Conservation (phyloP, 2,113 vertebrate species). For the Callocephalon fimbriatum region DNA sequence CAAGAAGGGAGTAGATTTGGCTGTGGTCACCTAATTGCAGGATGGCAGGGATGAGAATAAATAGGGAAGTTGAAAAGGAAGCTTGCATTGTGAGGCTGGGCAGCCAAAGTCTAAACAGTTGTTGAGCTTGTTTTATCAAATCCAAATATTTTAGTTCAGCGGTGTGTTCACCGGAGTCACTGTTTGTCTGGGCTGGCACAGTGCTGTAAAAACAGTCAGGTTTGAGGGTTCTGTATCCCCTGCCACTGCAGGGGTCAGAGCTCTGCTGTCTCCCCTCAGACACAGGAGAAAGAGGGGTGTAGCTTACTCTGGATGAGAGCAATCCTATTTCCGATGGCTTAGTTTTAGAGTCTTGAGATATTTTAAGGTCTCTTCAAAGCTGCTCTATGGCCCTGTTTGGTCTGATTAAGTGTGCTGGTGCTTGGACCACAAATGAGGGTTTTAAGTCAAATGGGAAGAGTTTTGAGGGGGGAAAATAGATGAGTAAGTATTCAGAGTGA, state of each 20-base stretch:
- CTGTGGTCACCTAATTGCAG: neutral
- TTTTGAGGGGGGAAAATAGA: neutral
- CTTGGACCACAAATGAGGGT: neutral
- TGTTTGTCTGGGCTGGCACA: neutral
- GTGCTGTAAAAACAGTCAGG: neutral
- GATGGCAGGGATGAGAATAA: neutral
- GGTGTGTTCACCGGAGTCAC: neutral
- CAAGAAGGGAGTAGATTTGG: neutral
- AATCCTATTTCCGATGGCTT: neutral
- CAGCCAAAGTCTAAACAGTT: constrained; percentile 21
- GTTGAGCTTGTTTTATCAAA: constrained; percentile 53
- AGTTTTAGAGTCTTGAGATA: neutral
- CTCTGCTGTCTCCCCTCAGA: neutral
- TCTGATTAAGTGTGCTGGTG: neutral
- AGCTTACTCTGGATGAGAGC: neutral
- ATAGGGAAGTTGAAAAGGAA: constrained; percentile 16
- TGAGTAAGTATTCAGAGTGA: constrained; percentile 16
- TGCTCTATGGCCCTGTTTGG: neutral
- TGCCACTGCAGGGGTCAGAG: neutral
- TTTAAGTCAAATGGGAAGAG: neutral
- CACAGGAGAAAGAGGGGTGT: accelerated
- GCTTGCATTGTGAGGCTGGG: neutral
- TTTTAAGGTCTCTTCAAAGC: neutral
- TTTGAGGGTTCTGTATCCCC: neutral
- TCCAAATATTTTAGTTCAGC: constrained; percentile 43